phyloP scores from a whole-genome alignment of 2,113 vertebrate genomes.

The Astur gentilis region DNA sequence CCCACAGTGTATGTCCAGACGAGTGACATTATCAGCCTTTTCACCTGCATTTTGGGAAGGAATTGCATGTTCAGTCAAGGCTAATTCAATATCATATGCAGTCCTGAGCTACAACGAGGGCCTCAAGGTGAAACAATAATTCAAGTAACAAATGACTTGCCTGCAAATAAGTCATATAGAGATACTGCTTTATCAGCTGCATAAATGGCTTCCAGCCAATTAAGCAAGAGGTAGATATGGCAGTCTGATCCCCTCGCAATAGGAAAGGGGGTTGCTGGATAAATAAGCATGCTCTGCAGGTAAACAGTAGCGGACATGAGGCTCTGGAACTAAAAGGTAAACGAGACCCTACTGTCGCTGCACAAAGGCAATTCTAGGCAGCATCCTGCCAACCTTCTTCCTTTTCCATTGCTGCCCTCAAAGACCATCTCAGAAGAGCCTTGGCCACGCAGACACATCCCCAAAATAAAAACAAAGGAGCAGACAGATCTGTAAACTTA shows the following conservation, averaged over 20 bases:
- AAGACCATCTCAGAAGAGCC: neutral
- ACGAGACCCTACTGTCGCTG: accelerated
- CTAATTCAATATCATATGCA: neutral
- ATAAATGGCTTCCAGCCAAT: neutral
- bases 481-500: neutral
- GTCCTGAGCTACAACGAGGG: neutral
- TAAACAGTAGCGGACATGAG: neutral
- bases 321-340: neutral
- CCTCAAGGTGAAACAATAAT: neutral
- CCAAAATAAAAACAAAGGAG: neutral
- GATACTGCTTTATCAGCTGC: neutral
- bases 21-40: neutral
- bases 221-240: neutral
- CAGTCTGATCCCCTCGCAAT: neutral
- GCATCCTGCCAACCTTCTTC: neutral
- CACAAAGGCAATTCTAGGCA: neutral
- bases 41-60: neutral
- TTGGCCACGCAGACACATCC: neutral
- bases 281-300: neutral
- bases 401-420: neutral
- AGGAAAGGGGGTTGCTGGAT: neutral
- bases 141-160: neutral
- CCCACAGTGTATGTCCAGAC: accelerated
- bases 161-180: neutral
- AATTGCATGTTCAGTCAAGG: neutral